Evolutionary conservation across 1,140 invertebrate genomes (phyloP).

Genomic region (Plectus sambesii): DNA sequence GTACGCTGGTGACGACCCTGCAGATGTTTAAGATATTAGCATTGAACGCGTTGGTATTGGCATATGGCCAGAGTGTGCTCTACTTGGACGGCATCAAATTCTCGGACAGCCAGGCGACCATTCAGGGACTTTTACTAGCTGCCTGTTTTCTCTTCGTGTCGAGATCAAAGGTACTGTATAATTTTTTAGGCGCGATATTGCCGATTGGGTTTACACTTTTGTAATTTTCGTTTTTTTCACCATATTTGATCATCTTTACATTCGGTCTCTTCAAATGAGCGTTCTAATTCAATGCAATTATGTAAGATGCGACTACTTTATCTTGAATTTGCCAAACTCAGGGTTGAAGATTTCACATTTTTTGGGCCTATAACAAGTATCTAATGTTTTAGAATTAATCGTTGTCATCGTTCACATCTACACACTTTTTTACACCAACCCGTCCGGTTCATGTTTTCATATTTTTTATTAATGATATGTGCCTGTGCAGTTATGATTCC

Average conservation of each 20-base stretch:
- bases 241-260: constrained; percentile 4
- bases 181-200: too few relatives aligned
- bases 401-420: too few relatives aligned
- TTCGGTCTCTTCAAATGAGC: constrained; percentile 10
- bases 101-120: constrained; percentile 87
- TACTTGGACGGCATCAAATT: constrained; percentile 97
- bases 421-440: too few relatives aligned
- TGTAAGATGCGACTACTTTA: too few relatives aligned
- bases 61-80: constrained; percentile 94
- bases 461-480: too few relatives aligned
- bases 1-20: constrained; percentile 92
- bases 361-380: too few relatives aligned
- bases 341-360: too few relatives aligned
- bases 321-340: too few relatives aligned
- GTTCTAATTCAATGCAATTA: constrained; percentile 4
- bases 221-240: constrained; percentile 5
- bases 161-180: constrained; percentile 72
- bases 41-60: constrained; percentile 89
- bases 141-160: constrained; percentile 97
- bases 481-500: too few relatives aligned
- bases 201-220: constrained; percentile 17
- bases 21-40: constrained; percentile 99
- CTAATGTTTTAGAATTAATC: too few relatives aligned
- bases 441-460: too few relatives aligned
- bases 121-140: constrained; percentile 77